Evolutionary conservation across 2,888 invertebrate genomes (phyloP), one percentile per base, ranked within the genome.

Genomic region (Parnassius apollo): DNA sequence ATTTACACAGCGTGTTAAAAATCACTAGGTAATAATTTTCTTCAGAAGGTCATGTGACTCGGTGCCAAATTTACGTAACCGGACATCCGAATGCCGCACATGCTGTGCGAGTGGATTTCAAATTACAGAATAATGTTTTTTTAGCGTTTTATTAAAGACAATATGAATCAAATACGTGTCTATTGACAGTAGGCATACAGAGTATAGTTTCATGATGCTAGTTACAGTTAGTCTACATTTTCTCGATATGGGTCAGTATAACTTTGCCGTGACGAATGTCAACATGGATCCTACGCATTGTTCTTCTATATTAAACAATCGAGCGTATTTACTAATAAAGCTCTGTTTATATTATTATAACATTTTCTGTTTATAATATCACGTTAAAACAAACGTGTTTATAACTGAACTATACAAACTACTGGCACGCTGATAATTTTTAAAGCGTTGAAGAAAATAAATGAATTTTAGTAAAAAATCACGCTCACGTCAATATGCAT

Each of bases 281-380:
- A 63, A 59, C 56, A 55, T 56, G 66, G 58, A 71, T 70, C 75
- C 81, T 79, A 80, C 78, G 80, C 83, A 80, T 80, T 81, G 81
- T 82, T 85, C 79, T 73, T 63, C 59, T 63, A 59, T 52, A 59
- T 73, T 72, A 73, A 80, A 76, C 81, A 78, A 83, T 74, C 74
- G 72, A 71, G 11, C 70, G 70, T 86, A 85, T 87, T 88, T 88
- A 85, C 81, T 75, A 85, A 85, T 80, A 81, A 61, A 66, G 60
- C 59, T 61, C 62, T 79, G 78, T 81, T 81, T 81, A 77, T 76
- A 71, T 71, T 76, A 71, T 71, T 70, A 72, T 71, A 72, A 69
- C 54, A 57, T 52, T 66, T 65, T 65, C 67, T 74, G 68, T 68
- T 72, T 72, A 72, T 71, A 69, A 69, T 35, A 56, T 70, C 68